Evolutionary conservation across 2,113 vertebrate genomes (phyloP).

Genomic region (Melanerpes aurifrons): DNA sequence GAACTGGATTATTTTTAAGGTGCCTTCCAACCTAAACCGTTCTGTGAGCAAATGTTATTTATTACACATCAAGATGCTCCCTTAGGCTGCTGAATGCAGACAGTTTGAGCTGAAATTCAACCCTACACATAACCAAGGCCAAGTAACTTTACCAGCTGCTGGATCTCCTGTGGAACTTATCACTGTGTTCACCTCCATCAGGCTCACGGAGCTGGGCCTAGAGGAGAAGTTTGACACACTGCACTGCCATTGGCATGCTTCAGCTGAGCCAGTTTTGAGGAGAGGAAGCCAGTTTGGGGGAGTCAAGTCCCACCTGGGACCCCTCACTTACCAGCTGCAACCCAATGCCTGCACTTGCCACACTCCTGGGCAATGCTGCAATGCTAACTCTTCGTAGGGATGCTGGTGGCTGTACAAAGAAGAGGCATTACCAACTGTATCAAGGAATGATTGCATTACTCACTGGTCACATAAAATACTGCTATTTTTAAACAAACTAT

Average conservation of each 20-base stretch:
- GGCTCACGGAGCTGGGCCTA: conserved; percentile 24
- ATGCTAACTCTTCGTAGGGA: conserved; percentile 87
- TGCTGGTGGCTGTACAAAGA: conserved; percentile 73
- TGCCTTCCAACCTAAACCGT: background rate
- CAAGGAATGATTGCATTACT: background rate
- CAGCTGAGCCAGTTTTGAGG: background rate
- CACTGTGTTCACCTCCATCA: conserved; percentile 56
- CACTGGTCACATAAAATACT: background rate
- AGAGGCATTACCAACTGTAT: conserved; percentile 40
- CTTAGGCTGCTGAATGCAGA: background rate
- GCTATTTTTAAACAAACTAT: background rate
- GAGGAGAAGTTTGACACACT: background rate
- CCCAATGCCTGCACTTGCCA: conserved; percentile 64
- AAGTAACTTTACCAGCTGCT: conserved; percentile 79
- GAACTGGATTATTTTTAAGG: too few relatives aligned
- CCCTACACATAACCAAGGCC: background rate
- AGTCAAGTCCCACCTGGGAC: background rate
- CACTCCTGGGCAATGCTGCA: conserved; percentile 82
- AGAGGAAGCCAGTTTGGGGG: background rate
- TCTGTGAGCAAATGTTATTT: too few relatives aligned
- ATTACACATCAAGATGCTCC: background rate
- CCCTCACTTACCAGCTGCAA: conserved; percentile 68
- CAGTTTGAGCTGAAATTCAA: background rate
- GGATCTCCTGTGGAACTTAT: conserved; percentile 71
- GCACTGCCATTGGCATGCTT: background rate